Base-by-base conservation (phyloP, 2,113 vertebrate genomes). In the Epinephelus cyanopodus region DNA sequence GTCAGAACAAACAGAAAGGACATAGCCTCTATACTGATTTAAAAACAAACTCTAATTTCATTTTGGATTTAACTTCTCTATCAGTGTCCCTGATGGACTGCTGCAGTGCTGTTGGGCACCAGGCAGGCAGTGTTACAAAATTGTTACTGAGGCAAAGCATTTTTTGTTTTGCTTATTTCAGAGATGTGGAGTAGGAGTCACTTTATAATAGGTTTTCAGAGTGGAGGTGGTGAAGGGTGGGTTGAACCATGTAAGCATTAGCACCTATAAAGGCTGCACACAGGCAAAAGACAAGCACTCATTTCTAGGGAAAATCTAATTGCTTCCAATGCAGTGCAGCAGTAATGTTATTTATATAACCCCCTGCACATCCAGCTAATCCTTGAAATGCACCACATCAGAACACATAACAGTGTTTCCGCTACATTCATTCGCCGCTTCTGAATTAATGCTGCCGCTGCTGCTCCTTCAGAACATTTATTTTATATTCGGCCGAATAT, bases 161-260 rank as follows among this genome's bases (percentile, higher is more conserved):
- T 50, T 25, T 29, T 21, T 60, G 37, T 13, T 13, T 5, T 7
- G 19, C 56, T 79, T 33, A 15, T 64, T 33, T 33, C 25, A 58
- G 58, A 63, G 18, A 60, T 60, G 52, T 65, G 1, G 12, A 70
- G 77, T 57, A 45, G 70, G 70, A 70, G 71, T 50, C 19, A 58
- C 21, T 74, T 53, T 45, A 27, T 61, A 68, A 54, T 61, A 18
- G 23, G 29, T 60, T 78, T 74, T 3, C 7, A 62, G 53, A 56
- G 61, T 81, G 53, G 52, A 73, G 78, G 47, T 77, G 68, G 25
- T 74, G 54, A 50, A 27, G 39, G 57, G 53, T 27, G 37, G 27
- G 56, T 27, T 69, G 17, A 50, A 12, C 67, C 52, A 58, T 58
- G 52, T 52, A 23, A 58, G 25, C 58, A 71, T 37, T 37, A 71